Percentiles rank a stretch among this genome's conserved stretches.
These are phyloP conservation scores for Protosalanx chinensis DNA, from an alignment of 2,797 vertebrate species.

Conservation along the genomic window DNA sequence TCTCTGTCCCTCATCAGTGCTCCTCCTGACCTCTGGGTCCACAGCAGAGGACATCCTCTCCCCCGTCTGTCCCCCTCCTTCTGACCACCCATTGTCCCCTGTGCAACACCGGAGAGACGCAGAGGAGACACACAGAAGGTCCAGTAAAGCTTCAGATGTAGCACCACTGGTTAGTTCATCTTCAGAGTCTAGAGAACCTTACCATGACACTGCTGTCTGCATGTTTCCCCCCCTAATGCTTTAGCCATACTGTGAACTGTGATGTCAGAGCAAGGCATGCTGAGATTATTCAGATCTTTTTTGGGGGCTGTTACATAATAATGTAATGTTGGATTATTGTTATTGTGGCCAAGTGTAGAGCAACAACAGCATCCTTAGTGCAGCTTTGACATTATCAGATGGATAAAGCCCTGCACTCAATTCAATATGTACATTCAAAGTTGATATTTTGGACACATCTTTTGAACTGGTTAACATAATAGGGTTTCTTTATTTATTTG, in stretches of 20 bases:
- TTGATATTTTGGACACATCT: no score
- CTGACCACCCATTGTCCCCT: conserved; percentile 75
- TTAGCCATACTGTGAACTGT: conserved; percentile 57
- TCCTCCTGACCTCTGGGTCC: conserved; percentile 70
- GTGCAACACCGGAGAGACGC: conserved; percentile 24
- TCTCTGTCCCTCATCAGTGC: conserved; percentile 57
- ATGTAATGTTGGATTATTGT: neutral
- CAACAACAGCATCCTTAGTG: neutral
- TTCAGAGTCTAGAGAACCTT: conserved; percentile 42
- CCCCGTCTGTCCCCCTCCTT: conserved; percentile 69
- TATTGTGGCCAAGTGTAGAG: neutral
- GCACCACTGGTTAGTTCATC: neutral
- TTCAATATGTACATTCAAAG: no score
- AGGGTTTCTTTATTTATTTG: no score
- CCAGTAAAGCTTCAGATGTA: no score
- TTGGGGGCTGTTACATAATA: conserved; percentile 14
- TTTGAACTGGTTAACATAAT: no score
- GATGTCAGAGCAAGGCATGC: conserved; percentile 71
- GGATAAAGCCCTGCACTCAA: no score
- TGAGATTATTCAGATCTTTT: conserved; percentile 76
- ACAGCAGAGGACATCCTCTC: conserved; percentile 67
- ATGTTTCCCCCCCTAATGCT: conserved; percentile 61
- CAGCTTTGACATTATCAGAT: no score
- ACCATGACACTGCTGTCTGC: conserved; percentile 65
- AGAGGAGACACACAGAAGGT: conserved; percentile 23